phyloP scores from a whole-genome alignment of 1,140 invertebrate species.

The Cotesia glomerata region DNA sequence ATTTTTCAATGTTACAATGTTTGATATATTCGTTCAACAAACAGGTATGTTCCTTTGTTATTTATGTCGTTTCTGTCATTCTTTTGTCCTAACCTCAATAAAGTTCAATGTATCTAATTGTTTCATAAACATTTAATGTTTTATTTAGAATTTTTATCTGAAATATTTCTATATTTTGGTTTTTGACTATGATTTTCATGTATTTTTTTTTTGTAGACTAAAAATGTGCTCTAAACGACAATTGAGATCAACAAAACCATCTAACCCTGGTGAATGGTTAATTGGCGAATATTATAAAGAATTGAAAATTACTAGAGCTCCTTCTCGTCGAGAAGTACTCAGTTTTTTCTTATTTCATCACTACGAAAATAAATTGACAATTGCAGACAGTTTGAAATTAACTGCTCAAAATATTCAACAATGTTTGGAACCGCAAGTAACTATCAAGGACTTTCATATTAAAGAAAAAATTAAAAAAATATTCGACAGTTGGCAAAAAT shows the following conservation, averaged over 20 bases:
- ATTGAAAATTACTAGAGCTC: neutral
- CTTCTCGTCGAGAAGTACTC: constrained; percentile 12
- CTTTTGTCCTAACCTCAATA: constrained; percentile 1
- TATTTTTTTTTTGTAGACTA: neutral
- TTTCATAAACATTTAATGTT: neutral
- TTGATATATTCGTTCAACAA: neutral
- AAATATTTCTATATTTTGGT: neutral
- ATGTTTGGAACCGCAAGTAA: constrained; percentile 1
- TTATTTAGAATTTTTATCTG: neutral
- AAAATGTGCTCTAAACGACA: neutral
- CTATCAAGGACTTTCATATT: constrained; percentile 19
- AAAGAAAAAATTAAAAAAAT: constrained; percentile 25
- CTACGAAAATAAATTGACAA: constrained; percentile 16
- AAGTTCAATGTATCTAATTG: neutral
- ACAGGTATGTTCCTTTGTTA: neutral
- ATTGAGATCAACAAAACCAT: neutral
- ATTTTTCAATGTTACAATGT: neutral
- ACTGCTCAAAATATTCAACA: constrained; percentile 7
- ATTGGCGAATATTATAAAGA: neutral
- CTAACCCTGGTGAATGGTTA: neutral
- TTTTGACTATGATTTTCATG: neutral
- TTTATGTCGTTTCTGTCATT: neutral
- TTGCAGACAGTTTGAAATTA: constrained; percentile 2
- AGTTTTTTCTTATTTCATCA: constrained; percentile 18
- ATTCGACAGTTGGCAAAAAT: constrained; percentile 17